phyloP scores from a whole-genome alignment of 1,140 invertebrate species.

The Theocolax elegans region DNA sequence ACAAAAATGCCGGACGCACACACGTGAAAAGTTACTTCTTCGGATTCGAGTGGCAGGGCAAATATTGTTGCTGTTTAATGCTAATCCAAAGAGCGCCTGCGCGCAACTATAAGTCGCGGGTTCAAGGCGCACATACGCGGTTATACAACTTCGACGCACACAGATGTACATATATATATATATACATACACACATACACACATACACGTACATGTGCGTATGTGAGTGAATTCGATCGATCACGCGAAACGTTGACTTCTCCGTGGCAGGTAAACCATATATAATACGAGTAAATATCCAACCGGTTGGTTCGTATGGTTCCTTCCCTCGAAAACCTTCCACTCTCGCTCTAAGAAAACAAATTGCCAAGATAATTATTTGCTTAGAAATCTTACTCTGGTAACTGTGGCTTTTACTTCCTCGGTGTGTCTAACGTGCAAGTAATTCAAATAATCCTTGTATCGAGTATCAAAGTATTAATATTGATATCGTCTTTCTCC shows the following conservation, averaged over 20 bases:
- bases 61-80: constrained; percentile 17
- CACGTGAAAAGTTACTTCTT: neutral
- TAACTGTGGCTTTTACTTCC: neutral
- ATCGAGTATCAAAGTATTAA: too few species aligned
- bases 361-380: constrained; percentile 29
- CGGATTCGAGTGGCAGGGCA: neutral
- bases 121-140: neutral
- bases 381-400: constrained; percentile 16
- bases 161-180: too few species aligned
- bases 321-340: neutral
- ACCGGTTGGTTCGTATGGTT: too few species aligned
- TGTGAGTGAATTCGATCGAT: constrained; percentile 9
- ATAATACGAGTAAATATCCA: constrained; percentile 23
- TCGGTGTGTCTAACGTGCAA: too few species aligned
- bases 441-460: neutral
- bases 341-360: constrained; percentile 10
- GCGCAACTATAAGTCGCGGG: too few species aligned
- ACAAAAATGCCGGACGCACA: neutral
- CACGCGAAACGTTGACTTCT: constrained; percentile 1
- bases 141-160: too few species aligned
- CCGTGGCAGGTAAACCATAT: constrained; percentile 1
- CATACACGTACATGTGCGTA: neutral
- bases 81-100: neutral
- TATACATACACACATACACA: too few species aligned
- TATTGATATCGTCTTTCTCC: too few species aligned